phyloP scores from a whole-genome alignment of 2,888 invertebrate genomes.

The Stegana nigrithorax region DNA sequence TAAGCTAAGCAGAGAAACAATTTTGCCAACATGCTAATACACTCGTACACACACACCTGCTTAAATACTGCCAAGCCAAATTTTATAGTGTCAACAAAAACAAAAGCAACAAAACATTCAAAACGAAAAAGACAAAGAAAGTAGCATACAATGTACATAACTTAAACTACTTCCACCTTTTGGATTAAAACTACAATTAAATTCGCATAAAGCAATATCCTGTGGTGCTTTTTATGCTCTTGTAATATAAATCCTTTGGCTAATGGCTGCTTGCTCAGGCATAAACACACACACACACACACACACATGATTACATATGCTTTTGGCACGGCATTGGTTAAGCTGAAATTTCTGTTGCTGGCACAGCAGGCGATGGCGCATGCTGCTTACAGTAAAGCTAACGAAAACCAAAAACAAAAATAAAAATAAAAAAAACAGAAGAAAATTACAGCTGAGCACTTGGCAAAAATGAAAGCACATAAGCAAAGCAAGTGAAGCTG shows the following conservation, averaged over 20 bases:
- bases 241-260: slow-evolving; percentile 58
- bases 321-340: slow-evolving; percentile 41
- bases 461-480: too few relatives aligned
- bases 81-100: too few relatives aligned
- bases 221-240: slow-evolving; percentile 54
- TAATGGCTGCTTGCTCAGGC: slow-evolving; percentile 39
- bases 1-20: too few relatives aligned
- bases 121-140: too few relatives aligned
- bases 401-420: slow-evolving; percentile 14
- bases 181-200: slow-evolving; percentile 62
- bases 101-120: too few relatives aligned
- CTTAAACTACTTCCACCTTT: slow-evolving; percentile 18
- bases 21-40: too few relatives aligned
- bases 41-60: too few relatives aligned
- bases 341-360: slow-evolving; percentile 43
- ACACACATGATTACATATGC: slow-evolving; percentile 18
- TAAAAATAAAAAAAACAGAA: too few relatives aligned
- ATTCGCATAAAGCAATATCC: slow-evolving; percentile 62
- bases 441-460: too few relatives aligned
- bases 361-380: slow-evolving; percentile 46
- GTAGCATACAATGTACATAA: too few relatives aligned
- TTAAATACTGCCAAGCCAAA: too few relatives aligned
- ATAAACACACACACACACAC: slow-evolving; percentile 25
- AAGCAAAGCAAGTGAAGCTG: too few relatives aligned
- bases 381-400: slow-evolving; percentile 16